These are phyloP conservation scores for Polyergus mexicanus DNA, from an alignment of 1,140 invertebrate genomes.

Conservation along the genomic window DNA sequence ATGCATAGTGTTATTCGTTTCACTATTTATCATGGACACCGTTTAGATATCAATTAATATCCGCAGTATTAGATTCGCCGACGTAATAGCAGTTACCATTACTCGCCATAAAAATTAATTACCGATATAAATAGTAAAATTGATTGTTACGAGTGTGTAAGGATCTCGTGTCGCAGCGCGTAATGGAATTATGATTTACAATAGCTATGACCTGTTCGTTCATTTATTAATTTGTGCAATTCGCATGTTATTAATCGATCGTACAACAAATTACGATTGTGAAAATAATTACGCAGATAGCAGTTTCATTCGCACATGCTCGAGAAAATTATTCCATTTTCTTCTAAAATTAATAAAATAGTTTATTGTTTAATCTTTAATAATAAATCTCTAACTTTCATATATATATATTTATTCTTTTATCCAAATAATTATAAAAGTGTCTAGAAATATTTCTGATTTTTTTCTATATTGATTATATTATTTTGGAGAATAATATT, in stretches of 20 bases:
- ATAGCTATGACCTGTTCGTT: background rate
- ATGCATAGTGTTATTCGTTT: background rate
- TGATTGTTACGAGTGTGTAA: background rate
- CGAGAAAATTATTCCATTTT: background rate
- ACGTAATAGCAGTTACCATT: background rate
- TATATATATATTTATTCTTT: background rate
- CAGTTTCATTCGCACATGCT: background rate
- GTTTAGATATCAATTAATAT: conserved; percentile 34
- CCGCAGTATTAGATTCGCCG: background rate
- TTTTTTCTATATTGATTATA: background rate
- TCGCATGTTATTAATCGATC: conserved; percentile 4
- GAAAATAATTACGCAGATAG: background rate
- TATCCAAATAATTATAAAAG: background rate
- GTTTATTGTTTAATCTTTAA: background rate
- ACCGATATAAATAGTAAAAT: conserved; percentile 18
- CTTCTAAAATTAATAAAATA: conserved; percentile 15
- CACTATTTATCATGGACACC: background rate
- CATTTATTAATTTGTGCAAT: conserved; percentile 31
- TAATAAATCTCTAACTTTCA: background rate
- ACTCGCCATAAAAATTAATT: conserved; percentile 29
- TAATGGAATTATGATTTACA: background rate
- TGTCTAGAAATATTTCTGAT: conserved; percentile 1
- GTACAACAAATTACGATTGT: background rate
- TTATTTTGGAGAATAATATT: background rate
- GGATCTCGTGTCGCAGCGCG: background rate